Evolutionary conservation across 2,888 invertebrate species (phyloP), one percentile per base, ranked within the genome.

Genomic region (Scelioninae gen. 2): DNA sequence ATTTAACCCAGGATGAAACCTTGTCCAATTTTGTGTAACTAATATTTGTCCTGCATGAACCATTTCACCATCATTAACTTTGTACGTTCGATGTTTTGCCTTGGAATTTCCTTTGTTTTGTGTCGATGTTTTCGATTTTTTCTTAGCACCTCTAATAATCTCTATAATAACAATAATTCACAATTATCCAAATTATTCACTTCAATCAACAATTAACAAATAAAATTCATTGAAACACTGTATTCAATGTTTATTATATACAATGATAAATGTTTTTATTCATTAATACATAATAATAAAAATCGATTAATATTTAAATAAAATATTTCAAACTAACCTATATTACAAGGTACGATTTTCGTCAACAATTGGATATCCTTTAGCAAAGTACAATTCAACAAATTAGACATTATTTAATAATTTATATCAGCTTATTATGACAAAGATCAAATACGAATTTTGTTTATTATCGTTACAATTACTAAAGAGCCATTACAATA

Each of bases 1-100:
- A 87, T 94, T 91, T 60, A 94, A 84, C 7, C 94, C 94, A 5
- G 95, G 94, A 86, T 94, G 94, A 83, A 93, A 95, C 60, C 94
- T 88, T 0, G 92, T 87, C 2, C 86, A 90, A 53, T 89, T 86
- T 84, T 95, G 95, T 0, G 91, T 90, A 0, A 88, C 94, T 67
- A 95, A 81, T 78, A 93, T 90, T 50, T 90, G 90, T 35, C 94
- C 93, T 7, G 88, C 84, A 48, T 90, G 86, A 2, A 94, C 94
- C 69, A 78, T 81, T 77, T 88, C 86, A 0, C 55, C 41, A 35
- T 60, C 45, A 5, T 4, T 0, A n/a, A 90, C 90, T 79, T 91
- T 92, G 90, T 92, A 92, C 0, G 94, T 94, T 82, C 94, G 89
- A 79, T 92, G 93, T 82, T 95, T 94, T 0, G 94, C 92, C 79